A percentile compares a stretch with the other conserved stretches of the same genome.
These are phyloP conservation scores for Accipiter cooperii DNA, from an alignment of 2,113 vertebrate species.

Conservation along the genomic window DNA sequence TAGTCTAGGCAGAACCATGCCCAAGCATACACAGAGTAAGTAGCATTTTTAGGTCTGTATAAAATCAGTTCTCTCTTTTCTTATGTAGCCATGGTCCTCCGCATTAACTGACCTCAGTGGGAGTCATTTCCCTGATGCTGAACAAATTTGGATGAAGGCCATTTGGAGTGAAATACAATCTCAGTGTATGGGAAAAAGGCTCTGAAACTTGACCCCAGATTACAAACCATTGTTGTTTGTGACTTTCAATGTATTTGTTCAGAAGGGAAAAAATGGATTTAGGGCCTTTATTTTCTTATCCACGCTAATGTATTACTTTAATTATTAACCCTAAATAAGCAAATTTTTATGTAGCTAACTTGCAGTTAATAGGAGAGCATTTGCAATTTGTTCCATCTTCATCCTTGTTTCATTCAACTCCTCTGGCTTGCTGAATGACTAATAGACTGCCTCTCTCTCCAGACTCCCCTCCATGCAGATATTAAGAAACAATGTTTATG, in stretches of 20 bases:
- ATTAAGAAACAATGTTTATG: rapidly evolving
- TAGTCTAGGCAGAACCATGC: neutral
- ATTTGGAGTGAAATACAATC: neutral
- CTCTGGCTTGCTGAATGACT: neutral
- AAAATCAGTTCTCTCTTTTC: neutral
- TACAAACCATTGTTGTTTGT: conserved; percentile 8
- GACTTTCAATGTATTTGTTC: neutral
- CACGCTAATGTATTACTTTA: neutral
- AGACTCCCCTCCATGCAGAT: neutral
- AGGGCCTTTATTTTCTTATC: neutral
- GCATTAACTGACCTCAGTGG: neutral
- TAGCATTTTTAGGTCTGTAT: neutral
- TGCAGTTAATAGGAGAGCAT: neutral
- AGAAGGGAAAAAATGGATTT: neutral
- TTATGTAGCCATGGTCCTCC: neutral
- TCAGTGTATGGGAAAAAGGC: neutral
- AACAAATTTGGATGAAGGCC: neutral
- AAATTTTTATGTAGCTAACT: neutral
- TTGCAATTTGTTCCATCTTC: neutral
- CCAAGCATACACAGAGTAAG: rapidly evolving
- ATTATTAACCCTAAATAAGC: conserved; percentile 22
- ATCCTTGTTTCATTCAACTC: neutral
- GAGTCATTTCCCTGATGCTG: neutral
- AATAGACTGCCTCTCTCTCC: neutral
- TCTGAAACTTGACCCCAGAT: conserved; percentile 19